Evolutionary conservation across 2,797 vertebrate genomes (phyloP).

Genomic region (Hyperoplus immaculatus): DNA sequence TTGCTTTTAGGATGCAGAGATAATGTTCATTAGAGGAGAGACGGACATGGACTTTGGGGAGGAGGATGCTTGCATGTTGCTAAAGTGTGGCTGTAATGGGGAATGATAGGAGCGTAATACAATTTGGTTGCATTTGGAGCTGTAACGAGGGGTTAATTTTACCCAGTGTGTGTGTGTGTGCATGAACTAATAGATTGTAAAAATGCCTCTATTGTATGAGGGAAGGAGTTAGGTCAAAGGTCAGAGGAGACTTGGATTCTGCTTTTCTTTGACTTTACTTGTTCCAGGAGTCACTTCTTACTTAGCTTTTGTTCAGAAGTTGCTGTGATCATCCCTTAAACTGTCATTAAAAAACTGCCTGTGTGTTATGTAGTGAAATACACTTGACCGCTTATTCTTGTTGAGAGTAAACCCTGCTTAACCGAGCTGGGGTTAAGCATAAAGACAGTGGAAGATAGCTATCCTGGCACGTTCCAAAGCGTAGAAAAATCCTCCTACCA

Average conservation of each 20-base stretch:
- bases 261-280: constrained; percentile 4
- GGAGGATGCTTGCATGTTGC: constrained; percentile 49
- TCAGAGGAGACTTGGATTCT: constrained; percentile 1
- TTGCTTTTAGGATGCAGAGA: constrained; percentile 77
- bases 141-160: constrained; percentile 33
- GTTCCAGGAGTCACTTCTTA: constrained; percentile 1
- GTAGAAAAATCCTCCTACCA: too few species aligned
- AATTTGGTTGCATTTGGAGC: constrained; percentile 54
- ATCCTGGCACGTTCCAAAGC: too few species aligned
- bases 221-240: not conserved
- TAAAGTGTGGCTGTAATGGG: constrained; percentile 60
- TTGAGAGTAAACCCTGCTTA: not conserved
- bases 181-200: not conserved
- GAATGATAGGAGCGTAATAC: constrained; percentile 60
- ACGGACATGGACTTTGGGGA: constrained; percentile 51
- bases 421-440: too few species aligned
- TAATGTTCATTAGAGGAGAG: constrained; percentile 71
- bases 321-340: not conserved
- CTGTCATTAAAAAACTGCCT: not conserved
- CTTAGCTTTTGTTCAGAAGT: not conserved
- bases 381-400: not conserved
- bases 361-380: constrained; percentile 5
- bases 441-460: too few species aligned
- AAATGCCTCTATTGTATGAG: constrained; percentile 14
- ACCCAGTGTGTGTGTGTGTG: constrained; percentile 23